A percentile compares a stretch with the other conserved stretches of the same genome.
Conservation (phyloP, 2,888 invertebrate genomes). For the Drosophila eohydei region DNA sequence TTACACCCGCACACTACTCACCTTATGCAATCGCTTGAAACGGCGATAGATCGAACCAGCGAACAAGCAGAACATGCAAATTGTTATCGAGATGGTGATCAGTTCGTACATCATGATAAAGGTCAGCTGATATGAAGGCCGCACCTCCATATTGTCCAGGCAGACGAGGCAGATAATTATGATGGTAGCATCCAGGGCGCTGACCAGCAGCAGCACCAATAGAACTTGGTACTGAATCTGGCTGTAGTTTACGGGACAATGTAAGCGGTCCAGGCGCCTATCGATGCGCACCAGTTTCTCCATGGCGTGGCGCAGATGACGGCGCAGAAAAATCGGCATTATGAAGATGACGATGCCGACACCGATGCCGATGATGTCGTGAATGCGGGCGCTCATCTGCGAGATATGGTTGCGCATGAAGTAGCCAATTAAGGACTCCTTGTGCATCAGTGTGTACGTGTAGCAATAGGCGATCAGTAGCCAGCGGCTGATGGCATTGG, state of each 20-base stretch:
- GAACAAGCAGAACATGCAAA: conserved; percentile 55
- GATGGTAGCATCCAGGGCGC: conserved; percentile 30
- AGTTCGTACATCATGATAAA: conserved; percentile 51
- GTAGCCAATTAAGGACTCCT: conserved; percentile 64
- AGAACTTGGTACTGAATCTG: conserved; percentile 6
- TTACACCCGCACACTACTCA: not conserved
- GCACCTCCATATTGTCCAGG: conserved; percentile 46
- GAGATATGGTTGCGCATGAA: conserved; percentile 63
- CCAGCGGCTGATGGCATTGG: conserved; percentile 67
- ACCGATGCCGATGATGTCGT: conserved; percentile 50
- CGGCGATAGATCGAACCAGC: conserved; percentile 45
- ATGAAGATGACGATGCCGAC: conserved; percentile 57
- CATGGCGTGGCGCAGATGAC: conserved; percentile 34
- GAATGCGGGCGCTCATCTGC: conserved; percentile 41
- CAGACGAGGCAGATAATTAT: conserved; percentile 45
- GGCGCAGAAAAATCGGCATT: conserved; percentile 52
- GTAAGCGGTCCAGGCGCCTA: conserved; percentile 13
- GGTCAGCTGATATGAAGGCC: conserved; percentile 56
- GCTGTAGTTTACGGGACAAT: conserved; percentile 26
- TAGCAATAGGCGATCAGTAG: conserved; percentile 63
- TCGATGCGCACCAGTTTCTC: conserved; percentile 41
- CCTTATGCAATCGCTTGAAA: conserved; percentile 30
- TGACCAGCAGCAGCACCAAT: conserved; percentile 19
- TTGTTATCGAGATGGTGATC: conserved; percentile 51
- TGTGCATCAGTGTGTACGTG: conserved; percentile 16